phyloP scores from a whole-genome alignment of 2,797 vertebrate genomes.

The Sparus aurata region DNA sequence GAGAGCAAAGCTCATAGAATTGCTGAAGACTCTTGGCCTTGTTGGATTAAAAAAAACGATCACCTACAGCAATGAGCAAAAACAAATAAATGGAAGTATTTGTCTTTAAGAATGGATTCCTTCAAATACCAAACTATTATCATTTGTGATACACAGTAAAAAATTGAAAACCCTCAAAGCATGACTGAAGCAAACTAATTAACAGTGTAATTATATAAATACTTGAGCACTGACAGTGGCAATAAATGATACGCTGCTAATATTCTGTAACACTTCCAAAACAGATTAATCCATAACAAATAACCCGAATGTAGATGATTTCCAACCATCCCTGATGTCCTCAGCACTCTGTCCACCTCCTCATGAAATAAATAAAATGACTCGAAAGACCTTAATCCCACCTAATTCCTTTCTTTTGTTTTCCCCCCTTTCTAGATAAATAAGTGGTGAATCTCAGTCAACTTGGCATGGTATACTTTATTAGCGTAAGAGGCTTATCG shows the following conservation, averaged over 20 bases:
- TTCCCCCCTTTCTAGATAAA: constrained; percentile 50
- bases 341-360: constrained; percentile 45
- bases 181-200: constrained; percentile 15
- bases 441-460: constrained; percentile 54
- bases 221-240: constrained; percentile 5
- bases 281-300: constrained; percentile 29
- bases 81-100: neutral
- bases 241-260: constrained; percentile 12
- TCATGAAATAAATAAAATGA: constrained; percentile 42
- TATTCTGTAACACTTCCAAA: constrained; percentile 19
- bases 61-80: neutral
- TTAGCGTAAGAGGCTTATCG: constrained; percentile 83
- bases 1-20: neutral
- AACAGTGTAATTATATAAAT: constrained; percentile 7
- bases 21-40: neutral
- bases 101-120: neutral
- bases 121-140: constrained; percentile 4
- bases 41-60: too few species aligned
- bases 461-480: constrained; percentile 72
- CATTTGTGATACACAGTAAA: constrained; percentile 3
- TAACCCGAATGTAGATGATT: constrained; percentile 30
- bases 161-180: constrained; percentile 12
- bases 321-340: constrained; percentile 34
- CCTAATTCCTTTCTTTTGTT: constrained; percentile 68
- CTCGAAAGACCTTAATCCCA: constrained; percentile 55